A percentile compares a stretch with the other conserved stretches of the same genome.
Conservation (phyloP, 64 coral and sea anemone genomes). For the Montipora cactus region DNA sequence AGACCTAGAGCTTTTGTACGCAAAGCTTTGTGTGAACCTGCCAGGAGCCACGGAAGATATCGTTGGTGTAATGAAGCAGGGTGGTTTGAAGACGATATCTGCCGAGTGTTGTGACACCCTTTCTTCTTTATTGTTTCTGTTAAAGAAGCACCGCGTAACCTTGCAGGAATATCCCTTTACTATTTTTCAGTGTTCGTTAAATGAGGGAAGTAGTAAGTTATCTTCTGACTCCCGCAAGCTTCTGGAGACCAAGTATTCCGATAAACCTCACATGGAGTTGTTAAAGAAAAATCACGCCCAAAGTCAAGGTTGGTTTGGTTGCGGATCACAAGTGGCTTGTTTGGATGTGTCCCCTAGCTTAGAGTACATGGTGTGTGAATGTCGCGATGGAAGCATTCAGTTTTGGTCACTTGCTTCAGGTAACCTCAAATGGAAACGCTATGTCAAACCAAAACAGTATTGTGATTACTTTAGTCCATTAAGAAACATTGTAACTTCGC, state of each 20-base stretch:
- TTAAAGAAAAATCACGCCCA: neutral
- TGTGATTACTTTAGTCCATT: no score
- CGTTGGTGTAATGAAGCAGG: neutral
- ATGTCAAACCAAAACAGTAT: no score
- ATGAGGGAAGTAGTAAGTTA: neutral
- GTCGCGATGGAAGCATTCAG: no score
- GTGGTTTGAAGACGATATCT: neutral
- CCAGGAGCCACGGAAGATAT: neutral
- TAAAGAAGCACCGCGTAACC: neutral
- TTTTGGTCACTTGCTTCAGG: no score
- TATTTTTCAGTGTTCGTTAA: neutral
- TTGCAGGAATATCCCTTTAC: neutral
- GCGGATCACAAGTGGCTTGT: no score
- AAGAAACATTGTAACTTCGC: neutral
- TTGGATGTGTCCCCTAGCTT: no score
- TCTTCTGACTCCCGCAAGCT: neutral
- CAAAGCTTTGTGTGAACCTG: neutral
- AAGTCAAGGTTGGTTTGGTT: no score
- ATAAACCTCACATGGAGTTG: neutral
- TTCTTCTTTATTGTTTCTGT: neutral
- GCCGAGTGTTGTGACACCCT: neutral
- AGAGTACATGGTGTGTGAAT: no score
- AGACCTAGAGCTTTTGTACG: slow-evolving; percentile 26
- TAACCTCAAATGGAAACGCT: no score
- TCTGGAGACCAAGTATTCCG: neutral